A percentile compares a stretch with the other conserved stretches of the same genome.
Conservation (phyloP, 1,140 invertebrate species). For the Caenorhabditis latens region DNA sequence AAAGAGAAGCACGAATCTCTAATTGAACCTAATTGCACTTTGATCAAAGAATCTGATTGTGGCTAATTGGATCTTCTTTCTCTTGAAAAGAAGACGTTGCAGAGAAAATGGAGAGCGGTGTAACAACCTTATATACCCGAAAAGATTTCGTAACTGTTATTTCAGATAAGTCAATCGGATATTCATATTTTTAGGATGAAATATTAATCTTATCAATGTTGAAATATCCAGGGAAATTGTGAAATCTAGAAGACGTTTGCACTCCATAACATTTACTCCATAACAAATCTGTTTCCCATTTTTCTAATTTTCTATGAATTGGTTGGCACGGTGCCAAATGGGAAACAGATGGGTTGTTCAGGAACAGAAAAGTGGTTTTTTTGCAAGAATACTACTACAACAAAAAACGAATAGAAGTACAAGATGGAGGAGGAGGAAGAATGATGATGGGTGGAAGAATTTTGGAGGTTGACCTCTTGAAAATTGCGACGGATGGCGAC, state of each 20-base stretch:
- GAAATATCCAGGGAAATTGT: not conserved
- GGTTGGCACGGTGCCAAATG: constrained; percentile 29
- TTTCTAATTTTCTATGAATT: constrained; percentile 29
- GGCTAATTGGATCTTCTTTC: constrained; percentile 45
- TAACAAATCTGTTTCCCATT: constrained; percentile 30
- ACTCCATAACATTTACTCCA: not conserved
- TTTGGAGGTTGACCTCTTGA: constrained; percentile 22
- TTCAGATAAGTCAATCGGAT: not conserved
- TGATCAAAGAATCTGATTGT: constrained; percentile 38
- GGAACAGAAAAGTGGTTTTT: not conserved
- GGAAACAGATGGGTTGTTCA: constrained; percentile 15
- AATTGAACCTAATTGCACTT: constrained; percentile 54
- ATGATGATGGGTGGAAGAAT: not conserved
- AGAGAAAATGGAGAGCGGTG: not conserved
- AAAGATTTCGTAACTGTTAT: not conserved
- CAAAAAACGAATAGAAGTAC: not conserved
- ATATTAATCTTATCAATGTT: not conserved
- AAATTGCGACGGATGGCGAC: constrained; percentile 1
- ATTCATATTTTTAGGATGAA: not conserved
- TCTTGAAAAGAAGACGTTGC: not conserved
- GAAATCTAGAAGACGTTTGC: not conserved
- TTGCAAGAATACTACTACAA: not conserved
- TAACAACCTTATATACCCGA: not conserved
- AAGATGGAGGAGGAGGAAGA: not conserved
- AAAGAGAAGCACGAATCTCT: not conserved